Percentiles rank a stretch among this genome's conserved stretches.
Evolutionary conservation across 2,797 vertebrate species (phyloP).

Genomic region (Siniperca undulata): DNA sequence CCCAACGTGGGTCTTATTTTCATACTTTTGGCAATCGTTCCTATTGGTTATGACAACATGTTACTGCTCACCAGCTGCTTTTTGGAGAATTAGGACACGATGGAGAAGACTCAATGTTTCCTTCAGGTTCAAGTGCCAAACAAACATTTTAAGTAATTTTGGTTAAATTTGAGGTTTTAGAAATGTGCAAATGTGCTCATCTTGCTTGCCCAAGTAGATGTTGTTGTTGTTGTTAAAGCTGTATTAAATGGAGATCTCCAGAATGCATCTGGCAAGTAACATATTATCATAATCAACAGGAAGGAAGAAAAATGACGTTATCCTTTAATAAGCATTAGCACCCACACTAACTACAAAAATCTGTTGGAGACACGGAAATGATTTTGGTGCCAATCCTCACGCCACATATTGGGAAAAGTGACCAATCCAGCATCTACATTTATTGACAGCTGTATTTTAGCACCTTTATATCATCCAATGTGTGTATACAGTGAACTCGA

Average conservation of each 20-base stretch:
- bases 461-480: conserved; percentile 42
- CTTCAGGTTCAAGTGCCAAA: conserved; percentile 39
- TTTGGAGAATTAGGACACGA: conserved; percentile 1
- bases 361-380: background rate
- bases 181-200: background rate
- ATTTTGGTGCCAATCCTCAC: conserved; percentile 51
- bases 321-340: background rate
- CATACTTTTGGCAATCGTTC: background rate
- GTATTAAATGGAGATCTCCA: background rate
- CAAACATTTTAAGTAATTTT: background rate
- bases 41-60: background rate
- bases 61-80: conserved; percentile 15
- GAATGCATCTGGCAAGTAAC: conserved; percentile 4
- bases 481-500: conserved; percentile 29
- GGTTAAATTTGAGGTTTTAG: conserved; percentile 12
- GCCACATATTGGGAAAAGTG: conserved; percentile 1
- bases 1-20: background rate
- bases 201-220: background rate
- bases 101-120: background rate
- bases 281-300: background rate
- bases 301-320: background rate
- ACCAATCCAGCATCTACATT: conserved; percentile 1
- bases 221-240: background rate
- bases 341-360: background rate
- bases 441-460: conserved; percentile 35